Conservation (phyloP, 2,113 vertebrate genomes). For the Danionella cerebrum region DNA sequence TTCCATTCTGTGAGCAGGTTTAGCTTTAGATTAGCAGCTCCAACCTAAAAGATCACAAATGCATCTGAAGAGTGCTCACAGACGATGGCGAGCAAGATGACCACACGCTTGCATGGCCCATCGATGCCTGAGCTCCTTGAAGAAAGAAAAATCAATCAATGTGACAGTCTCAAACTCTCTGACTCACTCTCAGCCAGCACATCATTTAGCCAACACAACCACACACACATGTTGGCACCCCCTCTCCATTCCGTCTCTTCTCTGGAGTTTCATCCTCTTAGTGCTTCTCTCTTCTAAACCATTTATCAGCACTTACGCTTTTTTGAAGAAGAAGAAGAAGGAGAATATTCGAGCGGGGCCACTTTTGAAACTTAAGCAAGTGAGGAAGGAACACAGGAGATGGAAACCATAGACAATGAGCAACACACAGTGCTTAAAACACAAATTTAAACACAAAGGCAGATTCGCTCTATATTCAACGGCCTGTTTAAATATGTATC, state of each 20-base stretch:
- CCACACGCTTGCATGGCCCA: constrained; percentile 23
- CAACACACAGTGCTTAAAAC: not conserved
- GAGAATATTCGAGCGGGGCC: not conserved
- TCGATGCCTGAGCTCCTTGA: constrained; percentile 20
- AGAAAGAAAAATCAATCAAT: constrained; percentile 45
- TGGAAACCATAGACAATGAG: not conserved
- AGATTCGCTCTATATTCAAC: not conserved
- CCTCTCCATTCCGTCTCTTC: not conserved
- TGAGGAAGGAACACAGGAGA: not conserved
- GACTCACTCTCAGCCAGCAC: constrained; percentile 32
- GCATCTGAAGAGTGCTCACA: not conserved
- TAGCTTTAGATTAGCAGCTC: not conserved
- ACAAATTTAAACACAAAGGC: not conserved
- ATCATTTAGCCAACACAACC: constrained; percentile 28
- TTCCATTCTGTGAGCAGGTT: too few species aligned
- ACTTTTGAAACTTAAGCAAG: not conserved
- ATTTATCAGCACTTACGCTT: constrained; percentile 7
- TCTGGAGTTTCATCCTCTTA: not conserved
- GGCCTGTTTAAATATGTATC: constrained; percentile 3
- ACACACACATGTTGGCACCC: not conserved
- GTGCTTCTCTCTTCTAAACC: not conserved
- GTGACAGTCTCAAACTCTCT: constrained; percentile 36
- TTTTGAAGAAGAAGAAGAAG: constrained; percentile 10
- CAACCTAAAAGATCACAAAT: not conserved
- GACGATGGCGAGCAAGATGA: constrained; percentile 5